Evolutionary conservation across 2,888 invertebrate species (phyloP), one percentile per base, ranked within the genome.

Genomic region (Drosophila meridiana): DNA sequence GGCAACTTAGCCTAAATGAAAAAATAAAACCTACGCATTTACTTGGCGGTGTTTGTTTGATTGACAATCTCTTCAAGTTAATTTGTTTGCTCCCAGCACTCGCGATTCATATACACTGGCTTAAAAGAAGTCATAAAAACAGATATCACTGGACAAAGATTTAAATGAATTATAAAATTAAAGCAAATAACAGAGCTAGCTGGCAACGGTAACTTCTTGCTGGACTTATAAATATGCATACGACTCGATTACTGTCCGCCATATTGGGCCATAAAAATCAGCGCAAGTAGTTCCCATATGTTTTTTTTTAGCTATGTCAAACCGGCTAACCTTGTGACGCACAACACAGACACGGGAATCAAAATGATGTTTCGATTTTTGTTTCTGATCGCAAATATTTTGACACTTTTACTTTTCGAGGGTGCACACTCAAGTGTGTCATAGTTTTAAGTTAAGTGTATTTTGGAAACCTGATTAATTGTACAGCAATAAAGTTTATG

Each of bases 221-320:
- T 61, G 40, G 58, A 52, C 57, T 75, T 83, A 74, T 90, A 74
- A 86, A 87, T 87, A 90, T 87, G 87, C 83, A 87, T 88, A 69
- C 72, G 67, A 38, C 36, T 67, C 57, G 28, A 26, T 67, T 67
- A 53, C 58, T 47, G 62, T 62, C 50, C 57, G 48, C 76, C 83
- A 73, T 78, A 76, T 78, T 85, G 69, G 78, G 69, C 68, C 78
- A 78, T 87, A 82, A 82, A 89, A 75, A 52, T 62, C 58, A 48
- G 26, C 69, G 69, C 59, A 76, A 62, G 57, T 68, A 69, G 56
- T 66, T 59, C 42, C 58, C 55, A 52, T 50, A 69, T 62, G n/a
- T 56, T n/a, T 55, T 30, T 7, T 36, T 30, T n/a, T 50, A 40
- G 26, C 34, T 11, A 48, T 50, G 36, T 45, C 40, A 8, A 82